A percentile compares a stretch with the other conserved stretches of the same genome.
Evolutionary conservation across 1,140 invertebrate species (phyloP).

Genomic region (Sesamia nonagrioides): DNA sequence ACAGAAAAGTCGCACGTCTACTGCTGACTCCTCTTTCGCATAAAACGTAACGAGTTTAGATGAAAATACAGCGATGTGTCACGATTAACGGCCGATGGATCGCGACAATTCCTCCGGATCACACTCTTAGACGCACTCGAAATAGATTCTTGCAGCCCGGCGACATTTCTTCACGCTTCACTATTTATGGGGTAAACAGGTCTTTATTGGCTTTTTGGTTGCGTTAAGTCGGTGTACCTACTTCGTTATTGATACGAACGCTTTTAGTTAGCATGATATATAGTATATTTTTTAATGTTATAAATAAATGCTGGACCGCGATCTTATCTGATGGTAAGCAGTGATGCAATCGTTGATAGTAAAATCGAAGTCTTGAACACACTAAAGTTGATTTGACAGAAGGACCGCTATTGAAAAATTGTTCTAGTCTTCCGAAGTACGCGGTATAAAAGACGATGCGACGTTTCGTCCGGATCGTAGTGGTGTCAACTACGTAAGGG

Average conservation of each 20-base stretch:
- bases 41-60: slow-evolving; percentile 50
- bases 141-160: slow-evolving; percentile 36
- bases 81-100: slow-evolving; percentile 53
- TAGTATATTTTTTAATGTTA: neutral
- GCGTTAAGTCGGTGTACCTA: neutral
- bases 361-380: too few relatives aligned
- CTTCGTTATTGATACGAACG: too few relatives aligned
- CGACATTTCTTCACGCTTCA: slow-evolving; percentile 19
- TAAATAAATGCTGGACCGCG: too few relatives aligned
- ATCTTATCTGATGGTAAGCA: too few relatives aligned
- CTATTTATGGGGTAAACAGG: slow-evolving; percentile 29
- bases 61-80: slow-evolving; percentile 59
- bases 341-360: too few relatives aligned
- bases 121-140: slow-evolving; percentile 15
- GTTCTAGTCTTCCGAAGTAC: too few relatives aligned
- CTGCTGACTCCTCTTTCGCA: neutral
- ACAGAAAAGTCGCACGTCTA: slow-evolving; percentile 26
- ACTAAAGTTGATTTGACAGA: too few relatives aligned
- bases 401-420: too few relatives aligned
- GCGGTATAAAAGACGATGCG: too few relatives aligned
- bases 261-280: neutral
- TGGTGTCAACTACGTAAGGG: too few relatives aligned
- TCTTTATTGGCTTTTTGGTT: neutral
- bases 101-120: slow-evolving; percentile 29
- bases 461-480: too few relatives aligned